Percentiles rank a stretch among this genome's conserved stretches.
Evolutionary conservation across 1,140 invertebrate genomes (phyloP).

Genomic region (Eurosta solidaginis): DNA sequence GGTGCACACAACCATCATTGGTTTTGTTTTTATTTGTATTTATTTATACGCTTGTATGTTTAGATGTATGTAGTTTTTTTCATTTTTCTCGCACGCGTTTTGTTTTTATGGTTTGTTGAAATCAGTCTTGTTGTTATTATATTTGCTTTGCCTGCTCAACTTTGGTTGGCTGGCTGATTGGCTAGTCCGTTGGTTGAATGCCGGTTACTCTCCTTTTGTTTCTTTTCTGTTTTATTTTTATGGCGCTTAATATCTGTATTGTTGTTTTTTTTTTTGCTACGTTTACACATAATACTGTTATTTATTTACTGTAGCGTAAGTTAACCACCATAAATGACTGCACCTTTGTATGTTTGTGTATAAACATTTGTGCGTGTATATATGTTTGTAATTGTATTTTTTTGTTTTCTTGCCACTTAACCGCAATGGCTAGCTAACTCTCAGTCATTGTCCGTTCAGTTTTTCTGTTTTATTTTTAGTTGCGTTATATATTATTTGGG

Average conservation of each 20-base stretch:
- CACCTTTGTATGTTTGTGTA: background rate
- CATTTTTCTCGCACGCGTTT: background rate
- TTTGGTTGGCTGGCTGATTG: background rate
- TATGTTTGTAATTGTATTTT: too few relatives aligned
- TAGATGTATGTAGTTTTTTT: background rate
- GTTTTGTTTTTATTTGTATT: background rate
- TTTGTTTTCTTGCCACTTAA: background rate
- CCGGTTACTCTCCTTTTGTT: background rate
- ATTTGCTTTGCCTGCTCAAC: background rate
- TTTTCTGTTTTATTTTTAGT: background rate
- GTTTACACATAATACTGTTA: conserved; percentile 22
- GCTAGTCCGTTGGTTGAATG: background rate
- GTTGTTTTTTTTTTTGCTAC: background rate
- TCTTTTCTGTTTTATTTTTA: background rate
- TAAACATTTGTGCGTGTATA: too few relatives aligned
- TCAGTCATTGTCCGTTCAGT: background rate
- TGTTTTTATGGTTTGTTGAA: background rate
- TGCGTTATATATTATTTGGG: background rate
- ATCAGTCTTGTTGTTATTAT: background rate
- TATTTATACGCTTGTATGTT: conserved; percentile 9
- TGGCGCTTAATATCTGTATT: background rate
- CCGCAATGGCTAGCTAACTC: background rate
- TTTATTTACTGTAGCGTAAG: conserved; percentile 18
- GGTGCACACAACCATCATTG: background rate
- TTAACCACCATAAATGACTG: background rate